Percentiles rank a stretch among this genome's conserved stretches.
Conservation (phyloP, 2,113 vertebrate species). For the Paratilapia polleni region DNA sequence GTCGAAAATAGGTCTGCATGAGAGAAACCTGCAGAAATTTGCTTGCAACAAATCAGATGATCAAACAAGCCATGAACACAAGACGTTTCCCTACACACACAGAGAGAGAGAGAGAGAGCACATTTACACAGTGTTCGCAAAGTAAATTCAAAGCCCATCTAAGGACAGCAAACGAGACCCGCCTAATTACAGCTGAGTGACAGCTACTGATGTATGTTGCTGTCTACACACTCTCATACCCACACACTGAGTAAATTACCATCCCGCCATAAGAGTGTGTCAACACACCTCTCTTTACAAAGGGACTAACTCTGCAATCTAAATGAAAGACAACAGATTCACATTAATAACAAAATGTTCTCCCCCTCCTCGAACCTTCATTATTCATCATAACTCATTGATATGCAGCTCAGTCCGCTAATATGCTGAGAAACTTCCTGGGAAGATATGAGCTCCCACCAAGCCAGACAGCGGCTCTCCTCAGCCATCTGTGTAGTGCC, state of each 20-base stretch:
- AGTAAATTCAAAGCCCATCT: slow-evolving; percentile 63
- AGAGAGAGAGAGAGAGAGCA: background rate
- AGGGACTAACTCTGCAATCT: slow-evolving; percentile 55
- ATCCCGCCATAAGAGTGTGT: slow-evolving; percentile 47
- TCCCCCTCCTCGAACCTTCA: slow-evolving; percentile 53
- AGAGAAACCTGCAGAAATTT: slow-evolving; percentile 17
- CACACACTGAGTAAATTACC: slow-evolving; percentile 52
- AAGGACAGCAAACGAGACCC: slow-evolving; percentile 52
- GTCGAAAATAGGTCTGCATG: slow-evolving; percentile 1
- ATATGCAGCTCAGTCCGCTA: slow-evolving; percentile 53
- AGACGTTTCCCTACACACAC: background rate
- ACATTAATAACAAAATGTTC: slow-evolving; percentile 67
- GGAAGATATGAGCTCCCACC: slow-evolving; percentile 35
- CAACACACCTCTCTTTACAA: slow-evolving; percentile 67
- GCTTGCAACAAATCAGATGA: slow-evolving; percentile 12
- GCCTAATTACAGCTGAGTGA: slow-evolving; percentile 68
- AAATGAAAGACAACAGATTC: slow-evolving; percentile 74
- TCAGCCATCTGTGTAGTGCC: slow-evolving; percentile 39
- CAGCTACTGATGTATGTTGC: slow-evolving; percentile 50
- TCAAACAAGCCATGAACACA: slow-evolving; percentile 45
- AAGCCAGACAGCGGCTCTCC: background rate
- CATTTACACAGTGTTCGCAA: slow-evolving; percentile 50
- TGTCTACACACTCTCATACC: slow-evolving; percentile 11
- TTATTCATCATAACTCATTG: slow-evolving; percentile 71
- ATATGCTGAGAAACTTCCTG: slow-evolving; percentile 44